Evolutionary conservation across 2,888 invertebrate species (phyloP), one percentile per base, ranked within the genome.

Genomic region (Dexiosoma caninum): DNA sequence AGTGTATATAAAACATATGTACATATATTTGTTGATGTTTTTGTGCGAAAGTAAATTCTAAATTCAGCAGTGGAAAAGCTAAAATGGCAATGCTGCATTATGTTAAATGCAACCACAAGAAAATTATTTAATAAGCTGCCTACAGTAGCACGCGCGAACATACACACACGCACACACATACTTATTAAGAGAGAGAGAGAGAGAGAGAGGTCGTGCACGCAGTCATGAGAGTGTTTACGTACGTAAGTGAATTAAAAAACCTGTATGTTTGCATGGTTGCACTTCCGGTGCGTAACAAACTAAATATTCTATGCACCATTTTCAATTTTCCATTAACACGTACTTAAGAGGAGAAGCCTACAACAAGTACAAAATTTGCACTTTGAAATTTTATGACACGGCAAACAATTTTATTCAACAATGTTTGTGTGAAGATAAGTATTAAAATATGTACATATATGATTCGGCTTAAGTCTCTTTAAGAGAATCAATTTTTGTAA

Each of bases 231-330:
- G 46, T 12, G 6, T 37, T 19, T 32, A 10, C 51, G 23, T 57
- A 32, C 44, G 40, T 42, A 30, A 40, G 27, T 27, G 10, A n/a
- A n/a, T n/a, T n/a, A n/a, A n/a, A 66, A 74, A 74, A 74, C 74
- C 66, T 57, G 64, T 66, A 66, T 74, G 66, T 30, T 74, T 66
- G 37, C 46, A 49, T 57, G 57, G 30, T 19, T 30, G 10, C 57
- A 66, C 46, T 74, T 74, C 74, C 74, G 74, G 74, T 66, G 74
- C 37, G 46, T 57, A 46, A 46, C 37, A 44, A 49, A 60, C 16
- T 40, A 51, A 71, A 49, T 44, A 51, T 49, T 60, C 49, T 37
- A 1, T 37, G 35, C 57, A 59, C 12, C 49, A 37, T 72, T 62
- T 42, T 62, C 6, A 42, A 59, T 23, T 55, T 64, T 44, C 37